Conservation (phyloP, 1,140 invertebrate species). For the Camponotus vicinus region DNA sequence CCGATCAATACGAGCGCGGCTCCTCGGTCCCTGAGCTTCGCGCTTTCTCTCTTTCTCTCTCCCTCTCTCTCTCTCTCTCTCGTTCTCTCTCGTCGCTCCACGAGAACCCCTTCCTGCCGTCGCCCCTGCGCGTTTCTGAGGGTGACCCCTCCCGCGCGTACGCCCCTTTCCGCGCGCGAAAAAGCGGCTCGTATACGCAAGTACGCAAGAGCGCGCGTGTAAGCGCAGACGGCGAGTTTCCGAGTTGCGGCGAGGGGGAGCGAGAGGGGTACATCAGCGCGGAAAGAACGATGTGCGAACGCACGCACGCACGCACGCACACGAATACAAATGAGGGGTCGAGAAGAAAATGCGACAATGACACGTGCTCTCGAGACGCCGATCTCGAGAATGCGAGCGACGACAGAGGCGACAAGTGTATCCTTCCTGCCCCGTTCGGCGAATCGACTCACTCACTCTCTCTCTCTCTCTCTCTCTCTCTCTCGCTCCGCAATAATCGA, state of each 20-base stretch:
- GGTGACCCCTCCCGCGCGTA: slow-evolving; percentile 69
- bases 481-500: slow-evolving; percentile 44
- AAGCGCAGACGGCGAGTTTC: neutral
- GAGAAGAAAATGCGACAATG: slow-evolving; percentile 49
- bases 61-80: slow-evolving; percentile 61
- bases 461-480: slow-evolving; percentile 28
- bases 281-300: slow-evolving; percentile 31
- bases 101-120: slow-evolving; percentile 27
- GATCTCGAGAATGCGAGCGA: neutral
- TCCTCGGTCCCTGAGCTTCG: slow-evolving; percentile 66
- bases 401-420: slow-evolving; percentile 16
- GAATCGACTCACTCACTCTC: neutral
- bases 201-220: neutral
- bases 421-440: neutral
- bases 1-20: slow-evolving; percentile 84
- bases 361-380: slow-evolving; percentile 68
- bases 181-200: slow-evolving; percentile 41
- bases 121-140: slow-evolving; percentile 61
- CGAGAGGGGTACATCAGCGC: neutral
- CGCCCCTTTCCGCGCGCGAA: slow-evolving; percentile 67
- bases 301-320: slow-evolving; percentile 26
- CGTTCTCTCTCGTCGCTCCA: slow-evolving; percentile 61
- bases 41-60: slow-evolving; percentile 64
- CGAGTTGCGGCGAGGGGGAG: neutral
- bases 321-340: slow-evolving; percentile 40